phyloP scores from a whole-genome alignment of 2,797 vertebrate genomes.

The Sebastes nivosus region DNA sequence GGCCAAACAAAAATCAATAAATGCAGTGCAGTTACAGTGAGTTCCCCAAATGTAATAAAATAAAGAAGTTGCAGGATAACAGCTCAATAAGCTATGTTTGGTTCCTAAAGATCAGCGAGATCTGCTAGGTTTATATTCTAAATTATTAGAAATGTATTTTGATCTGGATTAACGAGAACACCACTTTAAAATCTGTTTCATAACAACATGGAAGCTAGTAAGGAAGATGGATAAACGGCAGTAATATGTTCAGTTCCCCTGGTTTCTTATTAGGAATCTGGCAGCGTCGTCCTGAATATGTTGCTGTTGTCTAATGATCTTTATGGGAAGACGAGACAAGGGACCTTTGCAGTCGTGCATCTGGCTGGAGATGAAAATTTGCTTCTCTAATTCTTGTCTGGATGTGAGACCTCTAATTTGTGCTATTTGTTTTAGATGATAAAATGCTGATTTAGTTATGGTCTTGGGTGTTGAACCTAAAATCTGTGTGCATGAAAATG shows the following conservation, averaged over 20 bases:
- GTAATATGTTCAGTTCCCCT: background rate
- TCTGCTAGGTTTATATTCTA: background rate
- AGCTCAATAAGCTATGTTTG: background rate
- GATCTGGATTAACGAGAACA: background rate
- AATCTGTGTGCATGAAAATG: background rate
- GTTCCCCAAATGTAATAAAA: background rate
- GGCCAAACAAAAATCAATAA: background rate
- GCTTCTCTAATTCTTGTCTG: background rate
- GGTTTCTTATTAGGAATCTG: background rate
- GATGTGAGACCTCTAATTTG: constrained; percentile 8
- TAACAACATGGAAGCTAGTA: background rate
- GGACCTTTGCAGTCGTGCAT: background rate
- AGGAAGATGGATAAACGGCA: background rate
- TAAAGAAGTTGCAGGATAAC: background rate
- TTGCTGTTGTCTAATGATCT: constrained; percentile 2
- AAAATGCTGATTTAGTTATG: background rate
- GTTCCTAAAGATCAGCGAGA: background rate
- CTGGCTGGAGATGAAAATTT: background rate
- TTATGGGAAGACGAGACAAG: background rate
- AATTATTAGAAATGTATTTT: background rate
- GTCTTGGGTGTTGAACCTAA: background rate
- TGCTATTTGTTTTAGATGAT: constrained; percentile 3
- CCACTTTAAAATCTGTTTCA: background rate
- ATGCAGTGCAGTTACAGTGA: background rate
- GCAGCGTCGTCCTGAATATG: background rate